These are phyloP conservation scores for Abscondita cerata DNA, from an alignment of 2,888 invertebrate species.

Conservation along the genomic window DNA sequence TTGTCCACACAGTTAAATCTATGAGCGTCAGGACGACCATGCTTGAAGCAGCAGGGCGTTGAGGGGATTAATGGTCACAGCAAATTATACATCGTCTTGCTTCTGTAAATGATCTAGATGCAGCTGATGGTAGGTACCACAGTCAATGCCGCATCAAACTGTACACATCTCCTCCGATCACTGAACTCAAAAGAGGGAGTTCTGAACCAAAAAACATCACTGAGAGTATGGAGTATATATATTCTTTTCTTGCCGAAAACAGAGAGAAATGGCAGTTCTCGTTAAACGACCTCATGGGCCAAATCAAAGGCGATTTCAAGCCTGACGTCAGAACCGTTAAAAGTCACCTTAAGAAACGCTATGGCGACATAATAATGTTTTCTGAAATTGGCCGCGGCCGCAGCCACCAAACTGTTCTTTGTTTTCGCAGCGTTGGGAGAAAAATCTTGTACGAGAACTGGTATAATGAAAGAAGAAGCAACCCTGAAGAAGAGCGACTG, in stretches of 20 bases:
- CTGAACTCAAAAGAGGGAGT: background rate
- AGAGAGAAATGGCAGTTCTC: background rate
- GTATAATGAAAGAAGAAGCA: too few relatives aligned
- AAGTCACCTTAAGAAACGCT: background rate
- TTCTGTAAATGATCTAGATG: slow-evolving; percentile 3
- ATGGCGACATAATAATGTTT: background rate
- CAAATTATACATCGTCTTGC: background rate
- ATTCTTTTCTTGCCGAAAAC: background rate
- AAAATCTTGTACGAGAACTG: too few relatives aligned
- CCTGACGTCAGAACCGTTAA: background rate
- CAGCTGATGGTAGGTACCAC: background rate
- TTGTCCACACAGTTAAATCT: slow-evolving; percentile 1
- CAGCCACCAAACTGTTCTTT: too few relatives aligned
- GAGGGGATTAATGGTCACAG: background rate
- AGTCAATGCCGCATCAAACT: background rate
- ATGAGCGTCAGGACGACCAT: background rate
- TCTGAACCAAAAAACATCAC: background rate
- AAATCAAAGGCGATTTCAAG: background rate
- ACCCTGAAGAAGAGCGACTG: too few relatives aligned
- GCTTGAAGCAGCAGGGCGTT: background rate
- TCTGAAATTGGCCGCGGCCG: background rate
- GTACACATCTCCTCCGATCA: background rate
- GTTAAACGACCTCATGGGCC: background rate
- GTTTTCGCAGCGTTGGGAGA: too few relatives aligned
- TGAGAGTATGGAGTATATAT: background rate